Evolutionary conservation across 2,888 invertebrate species (phyloP), one percentile per base, ranked within the genome.

Genomic region (Hipparchia sbordonii): DNA sequence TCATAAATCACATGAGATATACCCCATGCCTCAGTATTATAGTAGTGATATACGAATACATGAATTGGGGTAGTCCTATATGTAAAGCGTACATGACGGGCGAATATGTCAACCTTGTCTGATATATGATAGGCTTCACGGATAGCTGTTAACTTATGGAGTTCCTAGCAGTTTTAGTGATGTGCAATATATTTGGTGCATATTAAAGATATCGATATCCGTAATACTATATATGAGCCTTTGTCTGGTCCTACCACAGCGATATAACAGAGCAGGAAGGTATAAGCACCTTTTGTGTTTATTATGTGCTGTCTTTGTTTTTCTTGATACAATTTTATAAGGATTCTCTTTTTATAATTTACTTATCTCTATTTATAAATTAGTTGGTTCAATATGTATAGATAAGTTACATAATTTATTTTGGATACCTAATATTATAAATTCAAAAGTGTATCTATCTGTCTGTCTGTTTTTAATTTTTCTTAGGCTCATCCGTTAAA

Each of bases 141-240:
- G 81, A 84, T 85, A 87, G 87, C 88, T 89, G 90, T 89, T 92
- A 90, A 91, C 90, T 91, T 91, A 92, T 90, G 88, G 88, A 91
- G 89, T 89, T 85, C 87, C 86, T 87, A 86, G 82, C 82, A 65
- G 74, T 72, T 65, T 62, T 84, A 87, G 89, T 76, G 87, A 80
- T 79, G 90, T 71, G 51, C 13, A 8, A 3, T 57, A 51, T 46
- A 10, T 33, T 48, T 10, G 10, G 3, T 23, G 60, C 23, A 65
- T 65, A 54, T 56, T 54, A 57, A 12, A 67, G 5, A 39, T 5
- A 60, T 70, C 60, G 72, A 71, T 45, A 48, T 46, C 67, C 48
- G 52, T 10, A 12, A 54, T 3, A 12, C 48, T 6, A 48, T 4
- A 48, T 6, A 48, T 48, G 48, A 6, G 3, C 5, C 48, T 6